These are phyloP conservation scores for Neotoma lepida DNA, from an alignment of 2,113 vertebrate species.

Conservation along the genomic window DNA sequence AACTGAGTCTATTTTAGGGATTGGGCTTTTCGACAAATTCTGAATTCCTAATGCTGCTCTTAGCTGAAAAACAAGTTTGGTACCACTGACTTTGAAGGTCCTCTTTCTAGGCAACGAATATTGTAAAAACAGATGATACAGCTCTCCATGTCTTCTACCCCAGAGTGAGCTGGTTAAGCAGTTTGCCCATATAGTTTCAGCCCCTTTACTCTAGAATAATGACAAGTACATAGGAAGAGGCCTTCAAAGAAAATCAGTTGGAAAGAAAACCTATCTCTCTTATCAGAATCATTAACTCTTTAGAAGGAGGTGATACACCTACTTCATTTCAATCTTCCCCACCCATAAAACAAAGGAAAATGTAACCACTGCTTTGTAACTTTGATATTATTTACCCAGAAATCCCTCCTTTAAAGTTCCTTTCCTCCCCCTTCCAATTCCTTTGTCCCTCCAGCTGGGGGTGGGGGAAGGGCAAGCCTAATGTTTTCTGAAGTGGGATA, in stretches of 20 bases:
- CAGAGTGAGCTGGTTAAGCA: constrained; percentile 65
- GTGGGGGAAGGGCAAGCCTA: constrained; percentile 47
- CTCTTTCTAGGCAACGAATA: constrained; percentile 80
- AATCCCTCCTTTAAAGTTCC: constrained; percentile 16
- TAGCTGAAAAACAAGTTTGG: constrained; percentile 81
- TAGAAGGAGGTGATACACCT: constrained; percentile 69
- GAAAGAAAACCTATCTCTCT: constrained; percentile 66
- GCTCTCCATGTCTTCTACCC: constrained; percentile 72
- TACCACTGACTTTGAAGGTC: constrained; percentile 83
- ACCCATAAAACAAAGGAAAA: constrained; percentile 72
- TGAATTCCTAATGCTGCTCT: constrained; percentile 81
- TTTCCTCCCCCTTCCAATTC: constrained; percentile 47
- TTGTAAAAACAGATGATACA: constrained; percentile 68
- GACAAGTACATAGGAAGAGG: constrained; percentile 80
- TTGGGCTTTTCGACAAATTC: constrained; percentile 78
- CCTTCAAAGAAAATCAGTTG: constrained; percentile 80
- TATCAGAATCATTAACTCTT: constrained; percentile 63
- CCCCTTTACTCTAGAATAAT: constrained; percentile 71
- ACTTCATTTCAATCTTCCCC: constrained; percentile 65
- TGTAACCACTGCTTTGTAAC: constrained; percentile 62
- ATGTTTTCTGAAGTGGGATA: constrained; percentile 50
- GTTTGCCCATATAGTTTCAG: constrained; percentile 64
- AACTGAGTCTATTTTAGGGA: constrained; percentile 81
- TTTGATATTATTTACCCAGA: constrained; percentile 63
- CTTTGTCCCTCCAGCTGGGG: constrained; percentile 33